Base-by-base conservation (phyloP, 92 coral and sea anemone genomes). In the Isaurus tuberculatus region DNA sequence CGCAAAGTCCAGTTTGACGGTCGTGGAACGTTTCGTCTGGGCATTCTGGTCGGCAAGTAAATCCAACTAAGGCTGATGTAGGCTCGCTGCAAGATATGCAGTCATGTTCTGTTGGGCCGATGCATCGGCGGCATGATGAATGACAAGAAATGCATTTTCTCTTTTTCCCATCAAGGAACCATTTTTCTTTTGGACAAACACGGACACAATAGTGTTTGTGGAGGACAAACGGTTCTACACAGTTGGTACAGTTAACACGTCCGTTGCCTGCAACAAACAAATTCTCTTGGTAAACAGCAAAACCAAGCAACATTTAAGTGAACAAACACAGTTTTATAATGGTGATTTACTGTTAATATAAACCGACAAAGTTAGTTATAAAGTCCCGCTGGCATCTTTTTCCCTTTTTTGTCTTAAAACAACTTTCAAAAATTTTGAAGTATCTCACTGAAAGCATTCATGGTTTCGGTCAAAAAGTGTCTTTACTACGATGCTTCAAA, bases 51-150 rank as follows among this genome's bases (percentile, higher is more conserved):
- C 43, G 66, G 68, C 99, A 97, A 0, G 92, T 79, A 72, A 92
- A 90, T 0, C 98, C 94, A 53, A 81, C 83, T 66, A 97, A 90
- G 27, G 88, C 91, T 9, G 84, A 81, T 20, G 72, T 61, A 14
- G 84, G 85, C 37, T 91, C 70, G 14, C 86, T 70, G 63, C 99
- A 97, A 9, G 93, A 79, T 8, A 88, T 88, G 79, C 99, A 97
- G 83, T 97, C 92, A 43, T 89, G 88, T 0, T 85, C 85, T 17
- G 99, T 90, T 42, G 94, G 90, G 31, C 99, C 99, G 20, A 97
- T 83, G 72, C 99, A 97, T 32, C 86, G 84, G 1, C 58, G 73
- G 74, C 99, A 97, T 0, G 99, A 92, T 14, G 90, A 70, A 85
- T 97, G 95, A 30, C 99, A 97, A 49, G 87, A 36, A 14, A 79